phyloP scores from a whole-genome alignment of 2,113 vertebrate genomes.

The Tapirus terrestris region DNA sequence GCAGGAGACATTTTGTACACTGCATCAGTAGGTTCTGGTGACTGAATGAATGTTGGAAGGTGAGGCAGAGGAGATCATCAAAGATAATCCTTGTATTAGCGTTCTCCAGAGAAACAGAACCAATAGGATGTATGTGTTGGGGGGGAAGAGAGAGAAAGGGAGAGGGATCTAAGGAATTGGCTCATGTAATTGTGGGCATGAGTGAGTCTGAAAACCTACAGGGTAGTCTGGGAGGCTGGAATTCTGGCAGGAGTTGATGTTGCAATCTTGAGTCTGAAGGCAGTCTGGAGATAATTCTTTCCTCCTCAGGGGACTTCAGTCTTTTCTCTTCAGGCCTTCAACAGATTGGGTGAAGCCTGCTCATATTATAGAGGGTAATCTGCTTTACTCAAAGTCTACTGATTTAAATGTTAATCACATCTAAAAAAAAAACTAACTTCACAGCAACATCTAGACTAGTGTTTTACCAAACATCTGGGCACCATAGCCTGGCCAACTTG shows the following conservation, averaged over 20 bases:
- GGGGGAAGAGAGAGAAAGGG: too few relatives aligned
- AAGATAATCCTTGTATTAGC: not conserved
- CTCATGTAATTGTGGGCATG: not conserved
- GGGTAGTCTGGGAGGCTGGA: not conserved
- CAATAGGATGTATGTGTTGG: too few relatives aligned
- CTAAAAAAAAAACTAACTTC: not conserved
- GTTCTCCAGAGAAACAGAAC: not conserved
- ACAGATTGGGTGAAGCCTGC: not conserved
- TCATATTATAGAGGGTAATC: not conserved
- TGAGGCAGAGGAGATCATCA: not conserved
- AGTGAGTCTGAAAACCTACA: not conserved
- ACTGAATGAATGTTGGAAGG: not conserved
- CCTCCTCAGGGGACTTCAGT: not conserved
- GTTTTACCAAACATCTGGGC: not conserved
- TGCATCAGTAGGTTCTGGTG: fast-evolving
- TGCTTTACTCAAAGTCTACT: not conserved
- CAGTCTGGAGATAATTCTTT: not conserved
- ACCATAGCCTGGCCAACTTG: not conserved
- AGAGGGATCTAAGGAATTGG: not conserved
- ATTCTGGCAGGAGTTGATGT: not conserved
- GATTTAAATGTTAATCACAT: not conserved
- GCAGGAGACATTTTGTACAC: not conserved
- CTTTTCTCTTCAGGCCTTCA: not conserved
- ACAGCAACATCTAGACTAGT: not conserved
- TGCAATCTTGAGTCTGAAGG: not conserved